Evolutionary conservation across 2,797 vertebrate genomes (phyloP).

Genomic region (Hylomyscus alleni): DNA sequence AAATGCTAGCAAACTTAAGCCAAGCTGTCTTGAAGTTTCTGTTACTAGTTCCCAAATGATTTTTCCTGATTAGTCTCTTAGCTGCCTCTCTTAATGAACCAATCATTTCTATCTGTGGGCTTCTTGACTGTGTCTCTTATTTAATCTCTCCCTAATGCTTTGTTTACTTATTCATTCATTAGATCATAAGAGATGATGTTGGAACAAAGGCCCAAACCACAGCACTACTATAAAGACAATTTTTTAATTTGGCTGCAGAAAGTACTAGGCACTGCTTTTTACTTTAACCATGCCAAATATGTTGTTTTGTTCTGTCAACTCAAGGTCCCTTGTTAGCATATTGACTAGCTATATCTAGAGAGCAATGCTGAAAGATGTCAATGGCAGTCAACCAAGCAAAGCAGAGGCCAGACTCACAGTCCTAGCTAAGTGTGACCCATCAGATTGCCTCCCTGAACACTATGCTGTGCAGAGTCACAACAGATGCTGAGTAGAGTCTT

Average conservation of each 20-base stretch:
- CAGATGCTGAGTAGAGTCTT: neutral
- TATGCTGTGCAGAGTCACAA: neutral
- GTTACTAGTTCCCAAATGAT: neutral
- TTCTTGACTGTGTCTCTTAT: neutral
- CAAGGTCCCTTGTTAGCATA: constrained; percentile 44
- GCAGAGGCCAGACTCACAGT: neutral
- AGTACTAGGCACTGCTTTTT: neutral
- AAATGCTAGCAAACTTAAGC: neutral
- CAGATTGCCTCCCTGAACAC: neutral
- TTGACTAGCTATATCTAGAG: neutral
- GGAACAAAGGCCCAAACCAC: neutral
- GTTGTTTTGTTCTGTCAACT: constrained; percentile 4
- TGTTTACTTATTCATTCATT: neutral
- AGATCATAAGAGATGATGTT: neutral
- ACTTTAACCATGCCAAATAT: constrained; percentile 45
- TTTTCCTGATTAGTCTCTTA: neutral
- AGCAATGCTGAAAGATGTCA: neutral
- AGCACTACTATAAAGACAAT: neutral
- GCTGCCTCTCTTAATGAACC: neutral
- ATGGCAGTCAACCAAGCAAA: neutral
- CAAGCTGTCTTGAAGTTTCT: neutral
- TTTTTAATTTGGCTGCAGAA: neutral
- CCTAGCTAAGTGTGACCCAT: neutral
- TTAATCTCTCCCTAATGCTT: neutral
- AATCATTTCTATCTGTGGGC: neutral